These are phyloP conservation scores for Tachina grossa DNA, from an alignment of 2,888 invertebrate species.

Conservation along the genomic window DNA sequence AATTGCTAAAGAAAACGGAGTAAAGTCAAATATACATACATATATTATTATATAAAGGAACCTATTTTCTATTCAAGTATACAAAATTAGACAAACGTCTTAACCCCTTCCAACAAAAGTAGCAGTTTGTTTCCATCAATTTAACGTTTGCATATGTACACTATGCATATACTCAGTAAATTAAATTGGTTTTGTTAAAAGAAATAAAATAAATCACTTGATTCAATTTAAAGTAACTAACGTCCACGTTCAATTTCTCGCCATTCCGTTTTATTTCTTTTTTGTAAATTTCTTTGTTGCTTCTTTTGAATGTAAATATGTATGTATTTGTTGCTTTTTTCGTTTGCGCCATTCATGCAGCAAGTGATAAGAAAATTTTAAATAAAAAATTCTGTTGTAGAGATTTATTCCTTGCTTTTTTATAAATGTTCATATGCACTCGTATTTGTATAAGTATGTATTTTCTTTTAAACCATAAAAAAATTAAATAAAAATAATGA, in stretches of 20 bases:
- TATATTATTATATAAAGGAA: background rate
- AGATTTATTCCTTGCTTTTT: constrained; percentile 47
- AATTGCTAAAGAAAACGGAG: background rate
- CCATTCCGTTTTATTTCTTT: constrained; percentile 40
- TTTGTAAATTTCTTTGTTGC: constrained; percentile 62
- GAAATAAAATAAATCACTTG: constrained; percentile 67
- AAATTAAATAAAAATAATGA: constrained; percentile 32
- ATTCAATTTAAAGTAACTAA: constrained; percentile 62
- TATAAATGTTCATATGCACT: constrained; percentile 18
- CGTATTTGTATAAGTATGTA: constrained; percentile 21
- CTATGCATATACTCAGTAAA: constrained; percentile 13
- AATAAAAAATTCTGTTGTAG: constrained; percentile 50
- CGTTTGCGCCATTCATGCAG: constrained; percentile 57
- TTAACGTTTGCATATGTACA: constrained; percentile 21
- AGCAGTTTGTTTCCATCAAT: constrained; percentile 6
- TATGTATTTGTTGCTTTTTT: constrained; percentile 40
- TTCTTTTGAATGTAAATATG: constrained; percentile 56
- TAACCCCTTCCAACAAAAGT: background rate
- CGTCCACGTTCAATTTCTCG: constrained; percentile 56
- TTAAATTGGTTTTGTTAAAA: constrained; percentile 56
- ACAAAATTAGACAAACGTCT: background rate
- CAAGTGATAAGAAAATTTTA: constrained; percentile 67
- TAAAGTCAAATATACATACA: background rate
- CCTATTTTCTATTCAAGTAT: background rate
- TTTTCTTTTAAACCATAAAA: constrained; percentile 44